Base-by-base conservation (phyloP, 2,113 vertebrate genomes). In the Psephotus haematonotus region DNA sequence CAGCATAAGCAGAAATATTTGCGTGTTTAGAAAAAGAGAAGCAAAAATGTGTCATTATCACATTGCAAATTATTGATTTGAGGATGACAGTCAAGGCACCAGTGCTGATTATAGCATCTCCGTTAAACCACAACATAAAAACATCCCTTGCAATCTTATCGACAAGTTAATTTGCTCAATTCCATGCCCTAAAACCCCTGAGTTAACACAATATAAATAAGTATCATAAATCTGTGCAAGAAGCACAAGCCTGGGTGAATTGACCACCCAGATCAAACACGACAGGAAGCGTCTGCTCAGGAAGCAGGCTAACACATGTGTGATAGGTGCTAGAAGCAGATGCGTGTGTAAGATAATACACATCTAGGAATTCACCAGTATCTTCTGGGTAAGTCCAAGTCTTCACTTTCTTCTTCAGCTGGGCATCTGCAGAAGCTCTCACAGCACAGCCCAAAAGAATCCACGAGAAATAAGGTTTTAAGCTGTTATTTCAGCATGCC, bases 221-320 rank as follows among this genome's bases (percentile, higher is more conserved):
- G 22, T 22, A 17, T 13, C 24, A n/a, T 19, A n/a, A 65, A n/a
- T 31, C 9, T 29, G 29, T 7, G 49, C 74, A 64, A 39, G 65
- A 39, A 70, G 25, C 28, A 62, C 23, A n/a, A n/a, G 3, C 9
- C 49, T 37, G 69, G 15, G 23, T 39, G 67, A 60, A 14, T 13
- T 7, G 33, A 7, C 20, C 52, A 17, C 7, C 39, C 5, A 1
- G 8, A 72, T 5, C 59, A 33, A 31, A 11, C 9, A 2, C 23
- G 3, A 9, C 28, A 18, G 57, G 41, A 24, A 7, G 43, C 0
- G 14, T 7, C 7, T 3, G 62, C 33, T 24, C 47, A 22, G 64
- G 20, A 35, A 24, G 17, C 1, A 23, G 46, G n/a, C 20, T 8
- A 9, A 23, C 0, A 1, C 3, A 17, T 2, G 28, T 5, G 39